Evolutionary conservation across 1,140 invertebrate species (phyloP), one percentile per base, ranked within the genome.

Genomic region (Copidosoma floridanum): DNA sequence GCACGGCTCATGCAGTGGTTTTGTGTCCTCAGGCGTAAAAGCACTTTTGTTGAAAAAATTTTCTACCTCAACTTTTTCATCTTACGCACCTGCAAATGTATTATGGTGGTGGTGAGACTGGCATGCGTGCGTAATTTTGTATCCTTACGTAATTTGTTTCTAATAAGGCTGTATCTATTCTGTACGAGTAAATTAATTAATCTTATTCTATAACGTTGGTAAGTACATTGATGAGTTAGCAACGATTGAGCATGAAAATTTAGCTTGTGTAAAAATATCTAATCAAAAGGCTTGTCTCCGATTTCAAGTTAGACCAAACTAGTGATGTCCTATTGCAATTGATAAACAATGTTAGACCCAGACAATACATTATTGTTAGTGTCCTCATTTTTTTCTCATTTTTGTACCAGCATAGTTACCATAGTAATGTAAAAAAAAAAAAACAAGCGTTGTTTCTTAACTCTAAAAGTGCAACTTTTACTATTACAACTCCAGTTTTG

Each of bases 81-180:
- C n/a, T n/a, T n/a, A n/a, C n/a, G n/a, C 32, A 21, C 27, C 18
- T 37, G 32, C 35, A 48, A 62, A 50, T 47, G 46, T 69, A 68
- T 57, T 68, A n/a, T n/a, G 72, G 69, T 76, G 74, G 70, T 76
- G 71, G 74, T 72, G 69, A 73, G 65, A 71, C 65, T 73, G 72
- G 72, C 73, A 76, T 76, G 74, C 68, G 52, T 40, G 41, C 58
- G 58, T 50, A 29, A 32, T 48, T 5, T 8, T 65, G 35, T 64
- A 63, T 63, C 51, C 63, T 63, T 60, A 68, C 64, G 46, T 63
- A 62, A 41, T 50, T 54, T 61, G 26, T 54, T 12, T 47, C 16
- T 55, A 54, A 59, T 20, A 53, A 12, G 43, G n/a, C 44, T 48
- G 29, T 54, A 37, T 61, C 40, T 38, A 53, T 65, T 62, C 63